These are phyloP conservation scores for Latrodectus hesperus DNA, from an alignment of 2,888 invertebrate genomes.

Conservation along the genomic window DNA sequence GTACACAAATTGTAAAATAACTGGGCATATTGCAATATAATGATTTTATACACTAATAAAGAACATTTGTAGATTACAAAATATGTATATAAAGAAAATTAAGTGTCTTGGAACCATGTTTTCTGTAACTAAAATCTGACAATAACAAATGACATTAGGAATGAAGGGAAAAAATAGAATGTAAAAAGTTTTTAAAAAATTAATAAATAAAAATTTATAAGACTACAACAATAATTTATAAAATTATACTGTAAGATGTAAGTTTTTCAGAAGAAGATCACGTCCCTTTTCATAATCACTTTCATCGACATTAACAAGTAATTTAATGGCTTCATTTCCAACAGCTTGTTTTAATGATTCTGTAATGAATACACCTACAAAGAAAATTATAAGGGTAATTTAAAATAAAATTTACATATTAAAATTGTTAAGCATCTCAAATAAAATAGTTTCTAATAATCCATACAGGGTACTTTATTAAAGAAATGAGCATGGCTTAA, in stretches of 20 bases:
- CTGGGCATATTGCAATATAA: no score
- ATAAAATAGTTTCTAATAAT: no score
- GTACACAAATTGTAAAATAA: no score
- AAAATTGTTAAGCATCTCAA: no score
- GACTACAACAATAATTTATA: not conserved
- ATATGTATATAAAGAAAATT: no score
- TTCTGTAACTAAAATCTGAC: not conserved
- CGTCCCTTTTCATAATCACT: slow-evolving; percentile 74
- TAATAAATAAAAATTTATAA: not conserved
- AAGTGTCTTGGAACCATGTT: no score
- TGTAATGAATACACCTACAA: slow-evolving; percentile 71
- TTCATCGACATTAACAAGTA: slow-evolving; percentile 74
- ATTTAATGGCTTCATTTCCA: slow-evolving; percentile 73
- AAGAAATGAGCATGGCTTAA: no score
- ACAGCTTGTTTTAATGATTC: slow-evolving; percentile 74
- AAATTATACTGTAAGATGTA: slow-evolving; percentile 56
- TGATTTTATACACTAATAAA: no score
- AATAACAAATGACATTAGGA: slow-evolving; percentile 1
- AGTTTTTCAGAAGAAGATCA: slow-evolving; percentile 72
- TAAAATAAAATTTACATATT: no score
- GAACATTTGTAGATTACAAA: no score
- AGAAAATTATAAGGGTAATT: not conserved
- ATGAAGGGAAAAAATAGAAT: slow-evolving; percentile 2
- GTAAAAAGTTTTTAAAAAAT: slow-evolving; percentile 8
- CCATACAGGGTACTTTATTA: no score